phyloP scores from a whole-genome alignment of 1,140 invertebrate genomes.

The Sarcophaga peregrina region DNA sequence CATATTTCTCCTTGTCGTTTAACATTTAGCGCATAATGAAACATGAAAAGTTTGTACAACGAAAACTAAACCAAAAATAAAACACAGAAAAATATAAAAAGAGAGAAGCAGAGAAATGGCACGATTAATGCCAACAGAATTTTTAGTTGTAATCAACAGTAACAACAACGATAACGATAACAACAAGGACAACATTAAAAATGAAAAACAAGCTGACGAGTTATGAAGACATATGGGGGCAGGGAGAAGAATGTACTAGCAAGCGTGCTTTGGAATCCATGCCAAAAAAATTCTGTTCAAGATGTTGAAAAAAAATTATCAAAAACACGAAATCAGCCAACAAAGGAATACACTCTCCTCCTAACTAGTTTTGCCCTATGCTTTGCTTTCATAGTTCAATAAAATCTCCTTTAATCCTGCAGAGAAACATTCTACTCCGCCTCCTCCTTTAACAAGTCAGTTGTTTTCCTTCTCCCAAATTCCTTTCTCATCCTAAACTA shows the following conservation, averaged over 20 bases:
- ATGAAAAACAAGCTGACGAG: no score
- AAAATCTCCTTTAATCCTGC: neutral
- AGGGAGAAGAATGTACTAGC: neutral
- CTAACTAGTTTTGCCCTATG: neutral
- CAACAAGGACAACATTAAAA: neutral
- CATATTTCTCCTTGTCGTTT: no score
- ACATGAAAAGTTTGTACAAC: constrained; percentile 21
- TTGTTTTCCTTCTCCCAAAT: neutral
- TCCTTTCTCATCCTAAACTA: neutral
- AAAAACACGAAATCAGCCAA: constrained; percentile 14
- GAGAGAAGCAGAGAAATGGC: no score
- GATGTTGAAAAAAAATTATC: neutral
- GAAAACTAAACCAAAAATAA: neutral
- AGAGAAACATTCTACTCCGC: neutral
- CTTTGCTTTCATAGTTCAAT: neutral
- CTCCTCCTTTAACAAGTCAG: neutral
- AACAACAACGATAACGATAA: neutral
- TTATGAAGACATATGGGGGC: no score
- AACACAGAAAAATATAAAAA: no score
- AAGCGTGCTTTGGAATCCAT: neutral
- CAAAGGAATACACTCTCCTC: neutral
- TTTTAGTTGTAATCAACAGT: neutral
- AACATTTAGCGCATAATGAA: neutral
- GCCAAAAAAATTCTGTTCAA: neutral
- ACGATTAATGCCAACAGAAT: constrained; percentile 27